Percentiles rank a stretch among this genome's conserved stretches.
Evolutionary conservation across 2,113 vertebrate genomes (phyloP).

Genomic region (Podiceps cristatus): DNA sequence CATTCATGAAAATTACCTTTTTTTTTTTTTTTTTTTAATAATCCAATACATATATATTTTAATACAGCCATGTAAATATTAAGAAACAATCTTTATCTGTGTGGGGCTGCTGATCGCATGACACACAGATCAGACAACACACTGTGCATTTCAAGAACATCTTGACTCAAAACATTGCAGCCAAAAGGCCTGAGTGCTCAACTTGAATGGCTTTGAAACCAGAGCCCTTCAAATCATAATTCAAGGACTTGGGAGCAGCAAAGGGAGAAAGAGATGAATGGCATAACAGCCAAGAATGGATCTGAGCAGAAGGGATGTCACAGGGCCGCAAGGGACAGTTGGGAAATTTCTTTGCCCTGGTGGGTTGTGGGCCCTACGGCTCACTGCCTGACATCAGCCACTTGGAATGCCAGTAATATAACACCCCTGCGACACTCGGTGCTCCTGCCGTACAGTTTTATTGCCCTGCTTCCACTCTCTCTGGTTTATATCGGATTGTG

Average conservation of each 20-base stretch:
- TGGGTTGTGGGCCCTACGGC: not conserved
- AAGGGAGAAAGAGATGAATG: not conserved
- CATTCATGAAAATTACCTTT: not conserved
- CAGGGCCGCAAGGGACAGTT: not conserved
- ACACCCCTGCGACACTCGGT: slow-evolving; percentile 46
- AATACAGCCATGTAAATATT: not conserved
- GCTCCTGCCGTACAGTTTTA: slow-evolving; percentile 64
- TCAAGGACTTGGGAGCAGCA: slow-evolving; percentile 12
- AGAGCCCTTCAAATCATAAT: slow-evolving; percentile 6
- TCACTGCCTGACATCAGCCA: not conserved
- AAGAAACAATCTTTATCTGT: not conserved
- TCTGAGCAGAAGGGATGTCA: slow-evolving; percentile 34
- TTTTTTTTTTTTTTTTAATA: not conserved
- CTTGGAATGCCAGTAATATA: slow-evolving; percentile 60
- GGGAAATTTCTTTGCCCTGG: not conserved
- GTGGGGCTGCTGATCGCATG: not conserved
- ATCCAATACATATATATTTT: not conserved
- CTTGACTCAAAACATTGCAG: not conserved
- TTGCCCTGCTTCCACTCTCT: slow-evolving; percentile 64
- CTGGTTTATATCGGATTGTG: slow-evolving; percentile 66
- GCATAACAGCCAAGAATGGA: not conserved
- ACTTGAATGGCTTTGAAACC: slow-evolving; percentile 42
- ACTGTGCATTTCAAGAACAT: not conserved
- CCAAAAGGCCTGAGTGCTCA: not conserved
- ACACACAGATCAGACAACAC: not conserved